Evolutionary conservation across 2,113 vertebrate species (phyloP), one percentile per base, ranked within the genome.

Genomic region (Sphaerodactylus townsendi): DNA sequence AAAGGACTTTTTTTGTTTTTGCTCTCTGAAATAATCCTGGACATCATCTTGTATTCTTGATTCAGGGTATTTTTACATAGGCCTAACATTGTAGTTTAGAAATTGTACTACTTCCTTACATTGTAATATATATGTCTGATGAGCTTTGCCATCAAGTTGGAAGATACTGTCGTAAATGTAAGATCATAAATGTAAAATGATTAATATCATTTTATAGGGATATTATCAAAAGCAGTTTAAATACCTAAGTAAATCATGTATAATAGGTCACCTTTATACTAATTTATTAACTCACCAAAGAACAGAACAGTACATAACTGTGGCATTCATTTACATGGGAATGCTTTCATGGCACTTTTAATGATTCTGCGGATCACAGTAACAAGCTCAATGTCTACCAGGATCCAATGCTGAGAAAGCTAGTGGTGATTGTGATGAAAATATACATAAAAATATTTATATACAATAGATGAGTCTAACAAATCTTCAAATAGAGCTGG

Each of bases 181-280:
- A 88, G 83, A 90, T 90, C 90, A 76, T 88, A 91, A 81, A 91
- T 90, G 41, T 11, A 91, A 91, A 88, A 87, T 83, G 89, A 85
- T 93, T 91, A 93, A 93, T 90, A 93, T 79, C 79, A 74, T 91
- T 93, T 93, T 88, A 94, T 86, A 87, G 77, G 77, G 72, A 91
- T 84, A 85, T 93, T 91, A 94, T 91, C 86, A 86, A 92, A 91
- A 93, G 79, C 82, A 82, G 90, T 92, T 90, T 90, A 81, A 92
- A 87, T 89, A 89, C 62, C 37, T 64, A 84, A 73, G 90, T 90
- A 91, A 94, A 92, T 89, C 50, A 90, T 56, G 80, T 59, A 81
- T 69, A 85, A 7, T 77, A 79, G 87, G 90, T 93, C 89, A 93
- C 92, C 85, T 91, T 94, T 90, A 92, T 80, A 91, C 82, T 90